Evolutionary conservation across 2,797 vertebrate genomes (phyloP), one percentile per base, ranked within the genome.

Genomic region (Pipistrellus pygmaeus): DNA sequence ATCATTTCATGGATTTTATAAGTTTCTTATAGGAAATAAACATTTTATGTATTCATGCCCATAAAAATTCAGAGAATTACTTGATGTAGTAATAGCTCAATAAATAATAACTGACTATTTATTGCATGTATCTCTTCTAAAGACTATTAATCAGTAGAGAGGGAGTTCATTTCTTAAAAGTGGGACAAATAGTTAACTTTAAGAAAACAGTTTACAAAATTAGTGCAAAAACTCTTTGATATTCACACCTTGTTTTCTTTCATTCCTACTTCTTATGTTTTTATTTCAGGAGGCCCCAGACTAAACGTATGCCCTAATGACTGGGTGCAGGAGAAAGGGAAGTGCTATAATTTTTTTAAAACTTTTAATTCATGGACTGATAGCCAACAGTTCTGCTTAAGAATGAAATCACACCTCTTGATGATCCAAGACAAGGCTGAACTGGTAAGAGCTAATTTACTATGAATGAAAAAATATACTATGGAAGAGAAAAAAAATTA

Each of bases 351-450:
- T 12, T 93, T 95, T 68, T 86, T 89, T 5, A 77, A 51, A 62
- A 86, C 21, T 77, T 93, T 86, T 60, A 48, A 92, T 30, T 89
- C 88, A 41, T 89, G 91, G 91, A 15, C 77, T 0, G 6, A 85
- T 12, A 94, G 91, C 30, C 69, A 92, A 86, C 77, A 77, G 27
- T 89, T 41, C 30, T 95, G 81, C 13, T 91, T 44, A 68, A n/a
- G 41, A 72, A 89, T 72, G 48, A 93, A 93, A 71, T 89, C 75
- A 46, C 68, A 77, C 60, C 91, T 96, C 18, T 73, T 96, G 41
- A 75, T 95, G 55, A 96, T 86, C 64, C 41, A 83, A 95, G 91
- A 93, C 76, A 83, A 89, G 35, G 85, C 27, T 23, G 95, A 95
- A 44, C 30, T 95, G 88, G 81, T 92, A 86, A 91, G 80, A 88